These are phyloP conservation scores for Yponomeuta cagnagella DNA, from an alignment of 2,888 invertebrate genomes.

Conservation along the genomic window DNA sequence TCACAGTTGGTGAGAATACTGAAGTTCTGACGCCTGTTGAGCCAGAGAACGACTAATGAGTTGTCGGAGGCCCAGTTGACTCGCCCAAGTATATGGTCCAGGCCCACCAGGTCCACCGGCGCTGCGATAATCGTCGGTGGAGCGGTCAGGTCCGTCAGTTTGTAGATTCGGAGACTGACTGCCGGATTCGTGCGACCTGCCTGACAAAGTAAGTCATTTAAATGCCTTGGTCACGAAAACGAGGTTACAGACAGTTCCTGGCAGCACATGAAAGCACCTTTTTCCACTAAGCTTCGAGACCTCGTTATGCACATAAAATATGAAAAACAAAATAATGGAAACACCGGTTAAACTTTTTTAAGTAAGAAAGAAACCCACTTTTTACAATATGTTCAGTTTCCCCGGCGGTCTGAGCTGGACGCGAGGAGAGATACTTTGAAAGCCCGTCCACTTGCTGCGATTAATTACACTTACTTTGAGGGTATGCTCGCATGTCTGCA, in stretches of 20 bases:
- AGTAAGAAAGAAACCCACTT: too few species aligned
- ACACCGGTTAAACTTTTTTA: too few species aligned
- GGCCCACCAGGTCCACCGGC: constrained; percentile 69
- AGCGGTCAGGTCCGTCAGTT: constrained; percentile 44
- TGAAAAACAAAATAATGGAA: too few species aligned
- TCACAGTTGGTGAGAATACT: constrained; percentile 78
- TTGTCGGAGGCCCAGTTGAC: constrained; percentile 84
- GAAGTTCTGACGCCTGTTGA: constrained; percentile 89
- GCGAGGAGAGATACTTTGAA: too few species aligned
- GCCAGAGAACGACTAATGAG: constrained; percentile 83
- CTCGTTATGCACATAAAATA: neutral
- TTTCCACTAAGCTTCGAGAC: neutral
- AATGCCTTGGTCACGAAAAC: too few species aligned
- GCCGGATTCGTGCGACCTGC: constrained; percentile 84
- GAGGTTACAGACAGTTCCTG: too few species aligned
- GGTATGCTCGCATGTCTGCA: too few species aligned
- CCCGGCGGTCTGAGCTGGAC: too few species aligned
- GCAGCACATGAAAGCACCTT: too few species aligned
- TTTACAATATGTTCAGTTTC: too few species aligned
- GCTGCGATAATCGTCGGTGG: constrained; percentile 64
- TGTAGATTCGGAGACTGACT: constrained; percentile 79
- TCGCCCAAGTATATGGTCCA: constrained; percentile 80
- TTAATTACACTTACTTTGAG: too few species aligned
- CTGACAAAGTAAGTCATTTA: constrained; percentile 48
- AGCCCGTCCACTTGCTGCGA: too few species aligned